phyloP scores from a whole-genome alignment of 2,888 invertebrate species.

The Steinernema scapterisci region DNA sequence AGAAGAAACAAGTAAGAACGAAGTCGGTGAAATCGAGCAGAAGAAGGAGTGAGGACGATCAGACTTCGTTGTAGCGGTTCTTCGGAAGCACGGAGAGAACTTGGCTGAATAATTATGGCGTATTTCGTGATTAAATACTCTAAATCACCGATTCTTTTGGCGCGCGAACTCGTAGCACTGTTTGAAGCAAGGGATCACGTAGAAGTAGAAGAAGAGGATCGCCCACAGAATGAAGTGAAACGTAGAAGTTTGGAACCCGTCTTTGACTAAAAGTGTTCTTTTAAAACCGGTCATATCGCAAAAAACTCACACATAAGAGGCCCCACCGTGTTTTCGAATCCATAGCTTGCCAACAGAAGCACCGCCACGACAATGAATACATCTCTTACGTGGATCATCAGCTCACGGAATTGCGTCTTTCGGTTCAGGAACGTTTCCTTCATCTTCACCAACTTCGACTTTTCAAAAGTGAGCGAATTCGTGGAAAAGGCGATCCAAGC shows the following conservation, averaged over 20 bases:
- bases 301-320: background rate
- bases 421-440: background rate
- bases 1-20: slow-evolving; percentile 51
- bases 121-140: background rate
- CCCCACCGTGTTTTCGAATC: slow-evolving; percentile 5
- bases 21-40: background rate
- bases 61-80: slow-evolving; percentile 16
- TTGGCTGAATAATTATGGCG: background rate
- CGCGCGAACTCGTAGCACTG: slow-evolving; percentile 4
- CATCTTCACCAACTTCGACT: background rate
- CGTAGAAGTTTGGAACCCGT: background rate
- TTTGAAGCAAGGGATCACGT: background rate
- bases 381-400: background rate
- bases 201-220: slow-evolving; percentile 3
- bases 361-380: background rate
- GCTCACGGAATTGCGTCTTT: background rate
- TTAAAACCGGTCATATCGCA: background rate
- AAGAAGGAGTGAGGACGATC: slow-evolving; percentile 35
- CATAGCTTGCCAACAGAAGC: background rate
- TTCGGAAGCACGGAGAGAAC: slow-evolving; percentile 7
- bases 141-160: background rate
- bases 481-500: slow-evolving; percentile 7
- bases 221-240: background rate
- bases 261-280: background rate
- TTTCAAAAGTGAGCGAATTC: slow-evolving; percentile 20